A percentile compares a stretch with the other conserved stretches of the same genome.
Conservation (phyloP, 2,888 invertebrate genomes). For the Smittia sp. region DNA sequence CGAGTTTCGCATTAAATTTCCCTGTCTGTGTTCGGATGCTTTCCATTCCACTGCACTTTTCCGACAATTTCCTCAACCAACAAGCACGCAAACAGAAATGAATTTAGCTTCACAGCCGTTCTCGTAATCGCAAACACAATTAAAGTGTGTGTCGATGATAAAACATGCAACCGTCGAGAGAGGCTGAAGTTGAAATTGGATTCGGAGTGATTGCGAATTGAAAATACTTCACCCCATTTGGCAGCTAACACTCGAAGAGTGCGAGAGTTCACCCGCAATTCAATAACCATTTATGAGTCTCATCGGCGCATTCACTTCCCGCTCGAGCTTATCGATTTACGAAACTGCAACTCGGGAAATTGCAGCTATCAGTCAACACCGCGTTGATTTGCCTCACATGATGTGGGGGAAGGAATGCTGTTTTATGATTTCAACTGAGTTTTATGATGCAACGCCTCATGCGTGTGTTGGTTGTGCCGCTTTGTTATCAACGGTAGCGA, state of each 20-base stretch:
- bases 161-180: not conserved
- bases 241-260: not conserved
- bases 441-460: slow-evolving; percentile 30
- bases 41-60: slow-evolving; percentile 9
- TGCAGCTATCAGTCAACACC: slow-evolving; percentile 6
- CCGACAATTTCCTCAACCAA: not conserved
- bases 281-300: not conserved
- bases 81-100: not conserved
- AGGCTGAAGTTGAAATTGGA: not conserved
- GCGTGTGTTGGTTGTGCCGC: not conserved
- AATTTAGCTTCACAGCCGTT: not conserved
- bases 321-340: slow-evolving; percentile 15
- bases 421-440: slow-evolving; percentile 20
- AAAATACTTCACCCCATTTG: not conserved
- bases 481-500: slow-evolving; percentile 1
- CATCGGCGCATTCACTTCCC: no score
- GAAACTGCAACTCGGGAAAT: slow-evolving; percentile 1
- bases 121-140: slow-evolving; percentile 3
- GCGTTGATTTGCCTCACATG: not conserved
- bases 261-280: not conserved
- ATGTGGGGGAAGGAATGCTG: slow-evolving; percentile 6
- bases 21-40: slow-evolving; percentile 12
- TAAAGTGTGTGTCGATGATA: not conserved
- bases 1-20: slow-evolving; percentile 3
- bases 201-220: not conserved